phyloP scores from a whole-genome alignment of 2,797 vertebrate genomes.

The Sebastiscus tertius region DNA sequence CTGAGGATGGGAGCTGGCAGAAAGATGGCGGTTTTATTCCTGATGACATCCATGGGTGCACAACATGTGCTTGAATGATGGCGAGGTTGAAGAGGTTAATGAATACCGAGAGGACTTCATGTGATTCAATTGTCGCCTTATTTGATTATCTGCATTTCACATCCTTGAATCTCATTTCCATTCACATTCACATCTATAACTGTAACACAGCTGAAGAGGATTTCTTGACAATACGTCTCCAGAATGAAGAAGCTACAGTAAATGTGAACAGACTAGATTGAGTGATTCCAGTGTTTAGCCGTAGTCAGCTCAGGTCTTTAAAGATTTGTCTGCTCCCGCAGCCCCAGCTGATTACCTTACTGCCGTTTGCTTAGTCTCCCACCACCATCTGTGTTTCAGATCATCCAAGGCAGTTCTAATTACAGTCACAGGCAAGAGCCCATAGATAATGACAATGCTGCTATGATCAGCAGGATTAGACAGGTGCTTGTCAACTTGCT shows the following conservation, averaged over 20 bases:
- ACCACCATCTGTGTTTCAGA: constrained; percentile 82
- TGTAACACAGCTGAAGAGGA: neutral
- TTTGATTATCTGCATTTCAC: constrained; percentile 26
- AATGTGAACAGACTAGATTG: neutral
- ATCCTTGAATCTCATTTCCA: constrained; percentile 14
- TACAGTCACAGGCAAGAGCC: constrained; percentile 72
- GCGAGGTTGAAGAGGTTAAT: constrained; percentile 14
- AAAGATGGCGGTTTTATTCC: neutral
- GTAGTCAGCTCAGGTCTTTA: constrained; percentile 66
- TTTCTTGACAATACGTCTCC: neutral
- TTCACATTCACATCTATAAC: neutral
- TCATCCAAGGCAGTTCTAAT: constrained; percentile 75
- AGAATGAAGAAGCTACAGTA: neutral
- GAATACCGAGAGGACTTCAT: constrained; percentile 4
- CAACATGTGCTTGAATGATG: neutral
- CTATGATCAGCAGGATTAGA: constrained; percentile 84
- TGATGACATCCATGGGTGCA: neutral
- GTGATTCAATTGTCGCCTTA: neutral
- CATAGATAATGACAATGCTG: constrained; percentile 78
- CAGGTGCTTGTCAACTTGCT: constrained; percentile 72
- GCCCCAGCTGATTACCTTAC: constrained; percentile 69
- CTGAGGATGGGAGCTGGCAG: neutral
- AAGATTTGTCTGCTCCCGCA: constrained; percentile 67
- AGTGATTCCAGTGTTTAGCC: constrained; percentile 42
- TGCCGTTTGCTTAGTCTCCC: constrained; percentile 69